Conservation (phyloP, 1,140 invertebrate genomes). For the Lineus longissimus region DNA sequence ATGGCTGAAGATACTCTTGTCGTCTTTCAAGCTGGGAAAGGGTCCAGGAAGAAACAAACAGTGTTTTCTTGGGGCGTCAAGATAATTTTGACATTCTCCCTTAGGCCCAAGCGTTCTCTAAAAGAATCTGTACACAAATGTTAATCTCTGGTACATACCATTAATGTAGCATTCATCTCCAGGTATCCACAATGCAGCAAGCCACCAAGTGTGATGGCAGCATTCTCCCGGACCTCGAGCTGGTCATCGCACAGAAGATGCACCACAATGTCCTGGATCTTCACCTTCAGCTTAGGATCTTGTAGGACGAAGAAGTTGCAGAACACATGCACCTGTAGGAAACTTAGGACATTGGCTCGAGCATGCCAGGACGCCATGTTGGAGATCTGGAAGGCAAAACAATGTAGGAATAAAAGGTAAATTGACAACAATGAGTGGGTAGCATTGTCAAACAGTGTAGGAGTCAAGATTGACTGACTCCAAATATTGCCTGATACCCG, state of each 20-base stretch:
- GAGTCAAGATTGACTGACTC: no score
- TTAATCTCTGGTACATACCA: conserved; percentile 48
- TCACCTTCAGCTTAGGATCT: conserved; percentile 24
- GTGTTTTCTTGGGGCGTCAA: no score
- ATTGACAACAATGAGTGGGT: conserved; percentile 12
- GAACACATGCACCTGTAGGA: conserved; percentile 77
- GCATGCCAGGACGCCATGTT: conserved; percentile 71
- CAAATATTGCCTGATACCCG: no score
- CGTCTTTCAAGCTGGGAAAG: no score
- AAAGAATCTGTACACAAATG: no score
- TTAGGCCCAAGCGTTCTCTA: no score
- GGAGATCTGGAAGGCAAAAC: conserved; percentile 37
- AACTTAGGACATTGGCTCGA: conserved; percentile 66
- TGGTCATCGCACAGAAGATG: conserved; percentile 49
- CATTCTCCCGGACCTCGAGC: conserved; percentile 64
- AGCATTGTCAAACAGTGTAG: not conserved
- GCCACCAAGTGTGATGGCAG: conserved; percentile 77
- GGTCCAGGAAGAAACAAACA: no score
- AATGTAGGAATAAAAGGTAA: conserved; percentile 9
- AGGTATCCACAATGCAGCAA: conserved; percentile 82
- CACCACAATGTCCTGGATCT: conserved; percentile 40
- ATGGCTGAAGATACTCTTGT: no score
- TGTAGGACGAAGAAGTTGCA: conserved; percentile 69
- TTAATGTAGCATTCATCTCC: conserved; percentile 50
- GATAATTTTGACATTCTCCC: no score